Base-by-base conservation (phyloP, 2,113 vertebrate species). In the Albula glossodonta region DNA sequence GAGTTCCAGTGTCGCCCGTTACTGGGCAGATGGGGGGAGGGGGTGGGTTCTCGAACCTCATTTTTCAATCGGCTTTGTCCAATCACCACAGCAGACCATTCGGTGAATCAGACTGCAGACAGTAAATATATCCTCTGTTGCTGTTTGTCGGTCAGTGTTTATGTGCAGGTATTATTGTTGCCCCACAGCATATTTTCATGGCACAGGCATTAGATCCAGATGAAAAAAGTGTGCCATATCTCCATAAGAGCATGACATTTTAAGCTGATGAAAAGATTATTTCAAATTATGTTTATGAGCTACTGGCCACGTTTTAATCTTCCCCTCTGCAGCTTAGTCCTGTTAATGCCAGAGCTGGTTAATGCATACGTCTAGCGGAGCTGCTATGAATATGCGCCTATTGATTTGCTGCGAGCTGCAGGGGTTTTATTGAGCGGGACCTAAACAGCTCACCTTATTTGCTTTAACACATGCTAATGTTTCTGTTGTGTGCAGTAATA, bases 191-290 rank as follows among this genome's bases (percentile, higher is more conserved):
- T 83, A 57, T 81, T 84, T 57, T 50, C 9, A 22, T 81, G 57
- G 83, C 51, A 49, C n/a, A 13, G 79, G 80, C 31, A 78, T 85
- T 78, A 87, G 49, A 48, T 60, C 79, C 41, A 63, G 84, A 80
- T 84, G 53, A 63, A 82, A 83, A 80, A 83, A 84, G 74, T 82
- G 50, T 66, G 81, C 80, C 81, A 15, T 25, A 25, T 83, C 80
- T 57, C n/a, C 51, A 41, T 31, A 11, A 66, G 49, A 79, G 77
- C 78, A 51, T 83, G 53, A 78, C 57, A 83, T 51, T 51, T 22
- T 85, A 85, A 85, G 51, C 84, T 85, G 82, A 83, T 66, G 19
- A 52, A 79, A 80, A 56, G 74, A 79, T 79, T 17, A 87, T 87
- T 87, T 41, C 82, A 80, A 48, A 77, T 80, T 83, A 60, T 78